Conservation (phyloP, 2,113 vertebrate genomes). For the Ciconia stormi region DNA sequence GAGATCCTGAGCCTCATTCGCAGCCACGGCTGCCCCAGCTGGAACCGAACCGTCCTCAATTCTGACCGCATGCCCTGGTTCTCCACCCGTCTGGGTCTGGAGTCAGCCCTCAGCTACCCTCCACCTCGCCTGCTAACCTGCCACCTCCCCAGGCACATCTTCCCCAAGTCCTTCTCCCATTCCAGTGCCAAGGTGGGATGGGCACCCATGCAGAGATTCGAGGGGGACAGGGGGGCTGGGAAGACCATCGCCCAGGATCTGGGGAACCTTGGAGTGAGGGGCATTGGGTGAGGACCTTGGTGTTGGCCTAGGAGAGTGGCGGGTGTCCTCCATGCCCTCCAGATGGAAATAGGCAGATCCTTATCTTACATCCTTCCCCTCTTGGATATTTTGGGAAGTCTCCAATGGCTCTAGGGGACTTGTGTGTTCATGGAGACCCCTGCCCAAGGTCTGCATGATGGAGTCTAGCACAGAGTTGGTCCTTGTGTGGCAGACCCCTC, state of each 20-base stretch:
- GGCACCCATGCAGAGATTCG: not conserved
- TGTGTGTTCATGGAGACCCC: not conserved
- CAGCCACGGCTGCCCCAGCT: not conserved
- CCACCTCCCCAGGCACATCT: constrained; percentile 69
- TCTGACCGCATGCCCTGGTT: not conserved
- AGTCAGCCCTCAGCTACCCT: not conserved
- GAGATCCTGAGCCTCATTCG: not conserved
- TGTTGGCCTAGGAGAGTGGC: not conserved
- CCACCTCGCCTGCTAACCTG: constrained; percentile 65
- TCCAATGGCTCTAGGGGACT: not conserved
- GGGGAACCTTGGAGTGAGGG: not conserved
- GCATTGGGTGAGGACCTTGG: not conserved
- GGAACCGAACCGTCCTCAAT: not conserved
- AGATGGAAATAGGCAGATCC: not conserved
- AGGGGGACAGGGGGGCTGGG: not conserved
- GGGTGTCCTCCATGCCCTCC: not conserved
- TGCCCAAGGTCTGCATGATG: not conserved
- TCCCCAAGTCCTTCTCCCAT: constrained; percentile 68
- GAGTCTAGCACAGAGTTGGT: not conserved
- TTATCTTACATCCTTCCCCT: not conserved
- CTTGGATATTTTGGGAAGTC: not conserved
- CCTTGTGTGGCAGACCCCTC: not conserved
- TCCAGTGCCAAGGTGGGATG: constrained; percentile 69
- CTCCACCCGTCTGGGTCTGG: not conserved
- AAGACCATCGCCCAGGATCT: not conserved